Conservation (phyloP, 2,888 invertebrate species). For the Timema podura region DNA sequence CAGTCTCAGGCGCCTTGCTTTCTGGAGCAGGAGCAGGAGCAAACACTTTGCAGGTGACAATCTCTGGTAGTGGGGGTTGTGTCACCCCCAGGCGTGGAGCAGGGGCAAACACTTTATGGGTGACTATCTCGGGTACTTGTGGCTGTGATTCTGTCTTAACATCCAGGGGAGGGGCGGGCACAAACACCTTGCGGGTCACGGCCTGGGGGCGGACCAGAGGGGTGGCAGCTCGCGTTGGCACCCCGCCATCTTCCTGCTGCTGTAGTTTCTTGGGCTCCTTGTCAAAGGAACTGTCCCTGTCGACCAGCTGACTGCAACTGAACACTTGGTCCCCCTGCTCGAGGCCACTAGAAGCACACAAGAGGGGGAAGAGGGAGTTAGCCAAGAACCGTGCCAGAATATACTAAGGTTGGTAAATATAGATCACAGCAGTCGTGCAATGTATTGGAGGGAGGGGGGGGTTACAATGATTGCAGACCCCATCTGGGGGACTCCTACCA, state of each 20-base stretch:
- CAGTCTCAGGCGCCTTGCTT: background rate
- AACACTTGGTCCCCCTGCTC: constrained; percentile 75
- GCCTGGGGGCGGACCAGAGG: constrained; percentile 23
- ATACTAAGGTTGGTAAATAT: background rate
- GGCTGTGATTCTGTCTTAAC: constrained; percentile 31
- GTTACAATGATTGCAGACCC: constrained; percentile 15
- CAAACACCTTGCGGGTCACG: constrained; percentile 39
- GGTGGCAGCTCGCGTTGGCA: constrained; percentile 32
- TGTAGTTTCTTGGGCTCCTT: no score
- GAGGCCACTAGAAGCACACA: constrained; percentile 61
- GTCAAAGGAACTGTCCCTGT: no score
- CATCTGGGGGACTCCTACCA: background rate
- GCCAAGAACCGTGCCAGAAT: background rate
- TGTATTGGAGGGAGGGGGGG: background rate
- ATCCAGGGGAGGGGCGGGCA: constrained; percentile 30
- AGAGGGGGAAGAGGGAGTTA: constrained; percentile 3
- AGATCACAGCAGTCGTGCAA: background rate
- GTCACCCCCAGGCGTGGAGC: constrained; percentile 16
- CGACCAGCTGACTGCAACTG: constrained; percentile 58
- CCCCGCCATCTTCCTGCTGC: no score
- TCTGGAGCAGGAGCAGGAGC: constrained; percentile 11
- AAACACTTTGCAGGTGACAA: constrained; percentile 16
- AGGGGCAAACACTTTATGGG: constrained; percentile 32
- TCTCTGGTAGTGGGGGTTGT: constrained; percentile 21
- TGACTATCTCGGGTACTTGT: no score